Evolutionary conservation across 2,113 vertebrate species (phyloP).

Genomic region (Caranx ignobilis): DNA sequence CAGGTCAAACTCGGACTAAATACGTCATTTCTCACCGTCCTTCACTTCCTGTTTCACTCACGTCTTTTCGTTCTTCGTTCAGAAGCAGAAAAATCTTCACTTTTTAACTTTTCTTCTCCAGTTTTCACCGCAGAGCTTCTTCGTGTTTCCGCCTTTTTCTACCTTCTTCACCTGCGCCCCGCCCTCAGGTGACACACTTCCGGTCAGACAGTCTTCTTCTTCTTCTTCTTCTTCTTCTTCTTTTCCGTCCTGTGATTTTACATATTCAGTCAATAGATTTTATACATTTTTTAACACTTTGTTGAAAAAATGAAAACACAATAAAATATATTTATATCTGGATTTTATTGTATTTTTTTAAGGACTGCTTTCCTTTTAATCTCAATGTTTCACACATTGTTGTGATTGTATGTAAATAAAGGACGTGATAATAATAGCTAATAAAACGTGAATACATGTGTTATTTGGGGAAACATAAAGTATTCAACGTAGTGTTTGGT

Average conservation of each 20-base stretch:
- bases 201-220: not conserved
- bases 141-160: constrained; percentile 46
- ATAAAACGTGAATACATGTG: too few relatives aligned
- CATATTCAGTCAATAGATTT: not conserved
- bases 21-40: too few relatives aligned
- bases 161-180: constrained; percentile 34
- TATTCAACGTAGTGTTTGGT: too few relatives aligned
- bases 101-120: fast-evolving
- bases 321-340: too few relatives aligned
- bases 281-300: too few relatives aligned
- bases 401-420: too few relatives aligned
- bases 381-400: too few relatives aligned
- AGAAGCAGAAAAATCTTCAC: not conserved
- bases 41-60: constrained; percentile 1
- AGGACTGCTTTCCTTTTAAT: too few relatives aligned
- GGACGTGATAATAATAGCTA: too few relatives aligned
- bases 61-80: not conserved
- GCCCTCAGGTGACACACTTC: constrained; percentile 37
- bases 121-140: not conserved
- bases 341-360: too few relatives aligned
- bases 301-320: too few relatives aligned
- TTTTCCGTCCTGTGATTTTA: not conserved
- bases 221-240: not conserved
- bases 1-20: not conserved
- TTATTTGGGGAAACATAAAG: too few relatives aligned